These are phyloP conservation scores for Melieria crassipennis DNA, from an alignment of 2,888 invertebrate genomes.

Conservation along the genomic window DNA sequence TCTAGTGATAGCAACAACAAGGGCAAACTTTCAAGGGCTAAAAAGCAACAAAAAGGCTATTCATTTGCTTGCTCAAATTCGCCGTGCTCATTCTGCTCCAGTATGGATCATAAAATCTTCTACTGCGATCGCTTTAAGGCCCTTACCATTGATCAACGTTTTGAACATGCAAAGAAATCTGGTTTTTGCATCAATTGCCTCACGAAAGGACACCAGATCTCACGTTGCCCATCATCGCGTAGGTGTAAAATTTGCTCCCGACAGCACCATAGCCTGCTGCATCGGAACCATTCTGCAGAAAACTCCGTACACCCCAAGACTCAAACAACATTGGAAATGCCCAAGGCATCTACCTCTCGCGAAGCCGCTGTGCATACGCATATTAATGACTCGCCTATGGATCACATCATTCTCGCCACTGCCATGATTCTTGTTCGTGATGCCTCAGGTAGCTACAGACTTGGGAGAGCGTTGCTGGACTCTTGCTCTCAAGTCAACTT, in stretches of 20 bases:
- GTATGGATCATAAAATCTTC: conserved; percentile 1
- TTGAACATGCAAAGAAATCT: conserved; percentile 5
- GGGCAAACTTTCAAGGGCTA: neutral
- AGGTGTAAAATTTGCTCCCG: conserved; percentile 16
- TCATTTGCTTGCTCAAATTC: conserved; percentile 9
- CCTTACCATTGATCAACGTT: conserved; percentile 3
- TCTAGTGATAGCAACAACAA: neutral
- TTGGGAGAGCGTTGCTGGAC: conserved; percentile 37
- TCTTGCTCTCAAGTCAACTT: conserved; percentile 37
- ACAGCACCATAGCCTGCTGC: conserved; percentile 11
- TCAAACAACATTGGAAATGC: too few species aligned
- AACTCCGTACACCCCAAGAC: neutral
- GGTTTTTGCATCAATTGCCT: conserved; percentile 16
- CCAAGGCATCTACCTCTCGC: too few species aligned
- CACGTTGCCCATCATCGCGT: conserved; percentile 6
- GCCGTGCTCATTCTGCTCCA: conserved; percentile 10
- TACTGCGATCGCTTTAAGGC: conserved; percentile 7
- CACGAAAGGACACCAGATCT: conserved; percentile 8
- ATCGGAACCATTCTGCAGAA: neutral
- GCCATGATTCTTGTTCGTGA: conserved; percentile 38
- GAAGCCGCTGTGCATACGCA: conserved; percentile 23
- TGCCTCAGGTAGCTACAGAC: conserved; percentile 19
- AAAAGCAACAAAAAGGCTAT: conserved; percentile 11
- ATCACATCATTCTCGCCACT: conserved; percentile 39
- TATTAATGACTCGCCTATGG: conserved; percentile 23